Base-by-base conservation (phyloP, 2,888 invertebrate species). In the Drosophila histrio region DNA sequence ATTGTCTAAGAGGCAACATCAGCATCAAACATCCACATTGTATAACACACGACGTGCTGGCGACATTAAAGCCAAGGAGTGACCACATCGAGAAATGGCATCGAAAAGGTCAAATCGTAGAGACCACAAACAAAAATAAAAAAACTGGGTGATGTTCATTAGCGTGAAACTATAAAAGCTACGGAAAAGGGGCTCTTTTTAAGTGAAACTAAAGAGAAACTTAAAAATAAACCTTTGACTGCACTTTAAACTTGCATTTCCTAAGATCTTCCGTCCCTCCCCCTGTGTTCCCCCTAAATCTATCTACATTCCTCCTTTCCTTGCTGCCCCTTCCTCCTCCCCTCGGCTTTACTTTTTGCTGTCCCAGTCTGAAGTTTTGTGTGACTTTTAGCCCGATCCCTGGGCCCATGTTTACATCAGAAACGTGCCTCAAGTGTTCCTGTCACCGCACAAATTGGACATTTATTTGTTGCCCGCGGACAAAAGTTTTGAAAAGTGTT, bases 391-490 rank as follows among this genome's bases (percentile, higher is more conserved):
- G 69, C 66, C 64, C 68, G 77, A 72, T 76, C 65, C 59, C 61
- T 77, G 78, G 58, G 43, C 43, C 65, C 87, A 80, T 88, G 88
- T 86, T 82, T 83, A 88, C 88, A 83, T 79, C 87, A 87, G 87
- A 83, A 83, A 83, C 82, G 82, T 83, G 82, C 82, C 81, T 84
- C 88, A 88, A 83, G 88, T 83, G 82, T 88, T 83, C 87, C 82
- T 83, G 82, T 88, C 82, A 88, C 84, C 77, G 84, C 88, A 88
- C 88, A 88, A 83, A 88, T 88, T 83, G 88, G 88, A 83, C 88
- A 88, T 88, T 83, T 88, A 82, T 82, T 88, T 88, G 87, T 53
- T 77, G 88, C 79, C 58, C 9, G 76, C 80, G 79, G 79, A 44
- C 38, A 63, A 67, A 75, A 65, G 44, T 49, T 59, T 56, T 59